phyloP scores from a whole-genome alignment of 2,113 vertebrate species.

The Panurus biarmicus region DNA sequence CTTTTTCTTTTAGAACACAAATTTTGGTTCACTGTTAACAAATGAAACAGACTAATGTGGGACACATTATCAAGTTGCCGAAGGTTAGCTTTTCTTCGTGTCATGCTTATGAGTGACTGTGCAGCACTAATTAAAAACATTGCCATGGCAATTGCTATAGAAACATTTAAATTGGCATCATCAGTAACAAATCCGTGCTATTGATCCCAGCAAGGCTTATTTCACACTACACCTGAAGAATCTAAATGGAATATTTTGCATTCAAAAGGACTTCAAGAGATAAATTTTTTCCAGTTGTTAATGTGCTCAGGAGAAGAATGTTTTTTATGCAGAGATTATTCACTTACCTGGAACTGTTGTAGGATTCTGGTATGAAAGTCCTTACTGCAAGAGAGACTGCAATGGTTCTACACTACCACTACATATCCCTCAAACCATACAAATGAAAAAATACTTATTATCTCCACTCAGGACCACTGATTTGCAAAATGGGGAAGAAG shows the following conservation, averaged over 20 bases:
- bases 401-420: neutral
- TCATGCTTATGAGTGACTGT: neutral
- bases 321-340: neutral
- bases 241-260: constrained; percentile 27
- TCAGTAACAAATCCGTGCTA: constrained; percentile 47
- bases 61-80: neutral
- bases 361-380: neutral
- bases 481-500: neutral
- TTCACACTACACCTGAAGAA: constrained; percentile 23
- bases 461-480: neutral
- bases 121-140: constrained; percentile 61
- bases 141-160: constrained; percentile 64
- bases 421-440: neutral
- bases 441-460: neutral
- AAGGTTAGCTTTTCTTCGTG: constrained; percentile 24
- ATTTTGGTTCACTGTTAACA: constrained; percentile 22
- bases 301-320: neutral
- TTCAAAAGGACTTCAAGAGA: neutral
- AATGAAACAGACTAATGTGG: constrained; percentile 8
- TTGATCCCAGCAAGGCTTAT: constrained; percentile 35
- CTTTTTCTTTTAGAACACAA: neutral
- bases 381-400: neutral
- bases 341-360: neutral
- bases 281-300: neutral
- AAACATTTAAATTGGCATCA: constrained; percentile 59